These are phyloP conservation scores for Sebastes vulpes DNA, from an alignment of 2,797 vertebrate species.

Conservation along the genomic window DNA sequence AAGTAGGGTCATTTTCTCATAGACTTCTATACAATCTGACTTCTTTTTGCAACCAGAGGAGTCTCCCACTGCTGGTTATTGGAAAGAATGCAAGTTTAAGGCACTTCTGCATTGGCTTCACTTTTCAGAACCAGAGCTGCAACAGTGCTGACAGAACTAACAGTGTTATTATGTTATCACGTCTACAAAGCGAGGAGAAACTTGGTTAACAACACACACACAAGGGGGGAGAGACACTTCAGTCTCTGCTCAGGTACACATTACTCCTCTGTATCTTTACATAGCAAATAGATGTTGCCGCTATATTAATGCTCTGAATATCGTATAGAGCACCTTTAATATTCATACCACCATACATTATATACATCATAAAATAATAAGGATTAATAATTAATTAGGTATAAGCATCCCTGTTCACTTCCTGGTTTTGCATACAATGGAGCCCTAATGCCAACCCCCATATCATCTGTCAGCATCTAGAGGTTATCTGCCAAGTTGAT, in stretches of 20 bases:
- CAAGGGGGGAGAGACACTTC: background rate
- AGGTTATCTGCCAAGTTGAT: slow-evolving; percentile 85
- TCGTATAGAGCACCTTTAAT: background rate
- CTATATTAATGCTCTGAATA: background rate
- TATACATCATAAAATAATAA: slow-evolving; percentile 41
- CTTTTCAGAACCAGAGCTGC: no score
- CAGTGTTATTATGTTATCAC: background rate
- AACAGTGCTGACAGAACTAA: background rate
- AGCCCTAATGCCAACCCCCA: slow-evolving; percentile 66
- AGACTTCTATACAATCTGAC: no score
- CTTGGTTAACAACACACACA: background rate
- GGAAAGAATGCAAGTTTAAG: no score
- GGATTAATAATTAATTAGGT: slow-evolving; percentile 69
- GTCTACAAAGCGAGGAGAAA: background rate
- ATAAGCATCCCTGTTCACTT: slow-evolving; percentile 46
- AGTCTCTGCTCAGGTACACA: background rate
- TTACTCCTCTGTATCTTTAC: background rate
- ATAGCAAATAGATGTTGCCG: background rate
- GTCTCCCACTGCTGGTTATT: no score
- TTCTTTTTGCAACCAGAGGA: no score
- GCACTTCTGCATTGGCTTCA: no score
- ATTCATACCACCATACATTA: slow-evolving; percentile 30
- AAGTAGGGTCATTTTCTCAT: no score
- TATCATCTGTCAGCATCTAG: slow-evolving; percentile 84
- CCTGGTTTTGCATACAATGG: slow-evolving; percentile 68